phyloP scores from a whole-genome alignment of 1,140 invertebrate genomes.

The Trypoxylus dichotomus region DNA sequence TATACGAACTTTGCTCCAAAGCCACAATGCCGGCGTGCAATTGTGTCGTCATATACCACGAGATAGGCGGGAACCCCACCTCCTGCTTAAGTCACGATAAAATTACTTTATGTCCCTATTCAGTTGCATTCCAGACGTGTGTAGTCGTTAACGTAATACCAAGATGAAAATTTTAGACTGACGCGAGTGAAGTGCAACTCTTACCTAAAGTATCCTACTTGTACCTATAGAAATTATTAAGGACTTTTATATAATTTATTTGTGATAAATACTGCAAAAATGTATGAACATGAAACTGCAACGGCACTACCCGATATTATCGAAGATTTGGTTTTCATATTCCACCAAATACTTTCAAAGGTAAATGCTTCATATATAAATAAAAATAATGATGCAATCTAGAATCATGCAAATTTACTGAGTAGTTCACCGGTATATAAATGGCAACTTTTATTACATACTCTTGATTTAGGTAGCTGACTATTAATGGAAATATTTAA shows the following conservation, averaged over 20 bases:
- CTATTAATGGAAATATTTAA: neutral
- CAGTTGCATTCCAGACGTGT: neutral
- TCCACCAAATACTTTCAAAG: slow-evolving; percentile 32
- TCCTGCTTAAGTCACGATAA: neutral
- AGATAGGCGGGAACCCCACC: neutral
- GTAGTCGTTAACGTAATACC: neutral
- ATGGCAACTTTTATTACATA: too few species aligned
- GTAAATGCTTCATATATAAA: slow-evolving; percentile 12
- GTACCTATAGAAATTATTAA: neutral
- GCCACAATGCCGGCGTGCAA: neutral
- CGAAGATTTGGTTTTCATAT: slow-evolving; percentile 63
- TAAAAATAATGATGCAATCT: slow-evolving; percentile 6
- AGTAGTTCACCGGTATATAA: too few species aligned
- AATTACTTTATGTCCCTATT: neutral
- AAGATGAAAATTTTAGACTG: neutral
- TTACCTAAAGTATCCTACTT: neutral
- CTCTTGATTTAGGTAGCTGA: too few species aligned
- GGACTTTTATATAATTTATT: neutral
- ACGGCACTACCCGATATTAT: slow-evolving; percentile 59
- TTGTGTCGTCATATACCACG: neutral
- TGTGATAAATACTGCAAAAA: slow-evolving; percentile 33
- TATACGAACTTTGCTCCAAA: neutral
- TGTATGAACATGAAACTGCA: slow-evolving; percentile 46
- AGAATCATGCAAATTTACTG: too few species aligned
- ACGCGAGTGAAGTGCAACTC: slow-evolving; percentile 7